These are phyloP conservation scores for Ophonus ardosiacus DNA, from an alignment of 2,888 invertebrate species.

Conservation along the genomic window DNA sequence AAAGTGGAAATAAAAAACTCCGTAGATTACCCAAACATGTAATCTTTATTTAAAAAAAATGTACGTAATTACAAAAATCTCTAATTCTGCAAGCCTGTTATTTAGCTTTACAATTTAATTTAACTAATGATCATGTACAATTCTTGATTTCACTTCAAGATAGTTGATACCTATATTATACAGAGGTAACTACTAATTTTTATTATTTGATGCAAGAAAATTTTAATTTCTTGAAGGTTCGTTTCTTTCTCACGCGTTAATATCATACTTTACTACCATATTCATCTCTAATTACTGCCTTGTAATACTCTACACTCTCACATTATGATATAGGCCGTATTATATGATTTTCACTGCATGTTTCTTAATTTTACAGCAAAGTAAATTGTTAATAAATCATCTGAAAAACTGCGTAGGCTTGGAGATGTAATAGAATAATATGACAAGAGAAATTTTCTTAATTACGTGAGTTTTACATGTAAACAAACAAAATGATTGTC, in stretches of 20 bases:
- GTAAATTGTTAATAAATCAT: not conserved
- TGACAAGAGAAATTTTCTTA: conserved; percentile 3
- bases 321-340: not conserved
- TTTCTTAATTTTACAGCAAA: not conserved
- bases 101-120: not conserved
- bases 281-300: conserved; percentile 15
- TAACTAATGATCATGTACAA: not conserved
- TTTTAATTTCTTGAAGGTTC: not conserved
- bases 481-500: conserved; percentile 6
- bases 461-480: conserved; percentile 8
- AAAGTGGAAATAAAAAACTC: no score
- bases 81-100: not conserved
- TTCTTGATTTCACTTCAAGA: not conserved
- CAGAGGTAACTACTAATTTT: not conserved
- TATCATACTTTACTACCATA: conserved; percentile 20
- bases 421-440: conserved; percentile 8
- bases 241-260: conserved; percentile 21
- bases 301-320: conserved; percentile 1
- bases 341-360: not conserved
- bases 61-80: no score
- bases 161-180: not conserved
- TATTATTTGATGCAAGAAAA: conserved; percentile 18
- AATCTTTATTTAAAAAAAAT: no score
- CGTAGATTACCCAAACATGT: no score
- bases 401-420: not conserved